A percentile compares a stretch with the other conserved stretches of the same genome.
Evolutionary conservation across 2,113 vertebrate species (phyloP).

Genomic region (Polypterus senegalus): DNA sequence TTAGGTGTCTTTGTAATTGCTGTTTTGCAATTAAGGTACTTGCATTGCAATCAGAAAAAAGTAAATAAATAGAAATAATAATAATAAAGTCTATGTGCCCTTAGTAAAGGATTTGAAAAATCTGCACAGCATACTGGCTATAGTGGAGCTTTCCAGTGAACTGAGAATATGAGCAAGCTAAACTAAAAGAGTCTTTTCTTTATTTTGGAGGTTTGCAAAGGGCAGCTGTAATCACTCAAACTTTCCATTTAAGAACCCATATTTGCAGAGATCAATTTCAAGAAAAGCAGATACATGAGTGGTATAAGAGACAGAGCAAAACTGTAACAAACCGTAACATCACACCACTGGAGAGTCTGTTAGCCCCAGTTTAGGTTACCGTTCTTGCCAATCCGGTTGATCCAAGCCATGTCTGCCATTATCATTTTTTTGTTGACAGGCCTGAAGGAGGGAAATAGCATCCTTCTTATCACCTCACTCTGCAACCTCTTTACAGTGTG

Average conservation of each 20-base stretch:
- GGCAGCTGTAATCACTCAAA: too few relatives aligned
- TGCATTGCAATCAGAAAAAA: background rate
- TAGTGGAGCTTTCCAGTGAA: too few relatives aligned
- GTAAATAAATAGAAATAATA: background rate
- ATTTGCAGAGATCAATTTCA: too few relatives aligned
- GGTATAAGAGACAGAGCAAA: too few relatives aligned
- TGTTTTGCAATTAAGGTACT: conserved; percentile 4
- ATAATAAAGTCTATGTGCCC: background rate
- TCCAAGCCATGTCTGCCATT: background rate
- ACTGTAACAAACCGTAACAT: too few relatives aligned
- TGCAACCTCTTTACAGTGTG: conserved; percentile 43
- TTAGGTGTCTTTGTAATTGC: conserved; percentile 2
- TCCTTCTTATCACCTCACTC: conserved; percentile 16
- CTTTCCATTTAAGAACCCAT: too few relatives aligned
- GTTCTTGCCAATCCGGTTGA: background rate
- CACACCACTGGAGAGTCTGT: background rate
- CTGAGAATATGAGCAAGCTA: too few relatives aligned
- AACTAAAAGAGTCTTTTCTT: too few relatives aligned
- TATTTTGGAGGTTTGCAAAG: too few relatives aligned
- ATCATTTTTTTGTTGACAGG: conserved; percentile 1
- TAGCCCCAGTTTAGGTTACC: background rate
- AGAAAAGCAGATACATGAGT: too few relatives aligned
- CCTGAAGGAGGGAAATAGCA: background rate
- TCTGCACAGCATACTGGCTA: too few relatives aligned
- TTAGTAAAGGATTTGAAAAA: background rate